Evolutionary conservation across 2,113 vertebrate genomes (phyloP).

Genomic region (Anarrhichthys ocellatus): DNA sequence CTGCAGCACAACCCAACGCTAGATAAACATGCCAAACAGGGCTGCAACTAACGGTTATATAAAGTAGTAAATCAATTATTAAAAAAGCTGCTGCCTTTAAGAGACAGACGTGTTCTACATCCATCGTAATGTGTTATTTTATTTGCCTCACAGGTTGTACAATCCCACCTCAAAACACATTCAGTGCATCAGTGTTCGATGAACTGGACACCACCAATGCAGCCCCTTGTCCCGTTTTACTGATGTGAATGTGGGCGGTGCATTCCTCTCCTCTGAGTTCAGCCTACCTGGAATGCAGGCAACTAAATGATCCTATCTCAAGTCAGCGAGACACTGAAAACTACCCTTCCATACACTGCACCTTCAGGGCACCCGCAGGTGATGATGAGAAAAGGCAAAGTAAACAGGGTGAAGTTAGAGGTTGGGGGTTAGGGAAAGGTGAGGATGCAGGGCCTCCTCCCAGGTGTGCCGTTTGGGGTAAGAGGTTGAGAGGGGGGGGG

Average conservation of each 20-base stretch:
- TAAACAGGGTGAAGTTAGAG: constrained; percentile 48
- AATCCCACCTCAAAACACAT: not conserved
- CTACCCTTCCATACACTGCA: constrained; percentile 9
- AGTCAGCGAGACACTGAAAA: constrained; percentile 12
- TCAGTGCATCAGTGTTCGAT: not conserved
- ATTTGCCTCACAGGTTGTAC: not conserved
- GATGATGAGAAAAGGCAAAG: constrained; percentile 48
- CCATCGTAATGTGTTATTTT: not conserved
- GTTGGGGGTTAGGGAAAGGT: constrained; percentile 64
- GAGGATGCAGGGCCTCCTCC: constrained; percentile 52
- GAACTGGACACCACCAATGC: not conserved
- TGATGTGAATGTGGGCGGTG: constrained; percentile 12
- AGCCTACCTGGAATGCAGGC: constrained; percentile 71
- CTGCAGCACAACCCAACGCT: not conserved
- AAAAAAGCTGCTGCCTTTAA: not conserved
- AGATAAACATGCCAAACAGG: not conserved
- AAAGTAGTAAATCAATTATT: not conserved
- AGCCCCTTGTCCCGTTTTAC: not conserved
- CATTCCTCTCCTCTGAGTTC: constrained; percentile 73
- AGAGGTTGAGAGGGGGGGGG: constrained; percentile 14
- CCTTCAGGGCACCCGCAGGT: constrained; percentile 26
- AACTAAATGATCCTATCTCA: constrained; percentile 59
- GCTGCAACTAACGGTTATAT: not conserved
- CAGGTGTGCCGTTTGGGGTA: constrained; percentile 64
- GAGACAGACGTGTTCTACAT: no score